Base-by-base conservation (phyloP, 2,888 invertebrate genomes). In the Metallyticus violacea region DNA sequence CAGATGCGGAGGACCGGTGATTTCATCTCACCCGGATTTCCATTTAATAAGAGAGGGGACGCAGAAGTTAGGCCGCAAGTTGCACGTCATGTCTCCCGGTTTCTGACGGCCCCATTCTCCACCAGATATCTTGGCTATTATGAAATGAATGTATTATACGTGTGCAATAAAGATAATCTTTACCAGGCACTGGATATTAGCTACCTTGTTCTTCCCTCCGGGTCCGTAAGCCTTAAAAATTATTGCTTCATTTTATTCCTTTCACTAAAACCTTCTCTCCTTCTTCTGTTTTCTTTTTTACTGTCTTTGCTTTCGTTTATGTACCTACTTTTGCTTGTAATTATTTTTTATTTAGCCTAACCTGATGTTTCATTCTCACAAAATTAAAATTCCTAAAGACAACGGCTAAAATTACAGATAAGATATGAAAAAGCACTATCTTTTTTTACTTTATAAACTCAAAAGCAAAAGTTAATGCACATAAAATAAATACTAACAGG, bases 1-100 rank as follows among this genome's bases (percentile, higher is more conserved):
- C 81, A 86, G n/a, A 82, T 81, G 82, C 30, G 86, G n/a, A 40
- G 25, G 82, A 83, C 82, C 25, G 86, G 83, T 77, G 83, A 86
- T 82, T 86, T 28, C 40, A n/a, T 40, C 86, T 30, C 77, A 25
- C 28, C 83, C 77, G 82, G 78, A 86, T 81, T 86, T 83, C 77
- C 86, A 86, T 86, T 86, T 86, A 86, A 86, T 86, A 86, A 86
- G 86, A 29, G 83, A 82, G 76, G 30, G 15, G 40, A 15, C 40
- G 15, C 9, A 62, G 40, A 62, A 62, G 40, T 62, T 62, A 7
- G 15, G 15, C 40, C 40, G 15, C 40, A 62, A 15, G 40, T 62
- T 62, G 15, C 40, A 62, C 40, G 40, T 62, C 40, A 40, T 40
- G 40, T 62, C 15, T 62, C 40, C 40, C 40, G 15, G 40, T 40